Base-by-base conservation (phyloP, 2,888 invertebrate species). In the Tenthredo scrophulariae region DNA sequence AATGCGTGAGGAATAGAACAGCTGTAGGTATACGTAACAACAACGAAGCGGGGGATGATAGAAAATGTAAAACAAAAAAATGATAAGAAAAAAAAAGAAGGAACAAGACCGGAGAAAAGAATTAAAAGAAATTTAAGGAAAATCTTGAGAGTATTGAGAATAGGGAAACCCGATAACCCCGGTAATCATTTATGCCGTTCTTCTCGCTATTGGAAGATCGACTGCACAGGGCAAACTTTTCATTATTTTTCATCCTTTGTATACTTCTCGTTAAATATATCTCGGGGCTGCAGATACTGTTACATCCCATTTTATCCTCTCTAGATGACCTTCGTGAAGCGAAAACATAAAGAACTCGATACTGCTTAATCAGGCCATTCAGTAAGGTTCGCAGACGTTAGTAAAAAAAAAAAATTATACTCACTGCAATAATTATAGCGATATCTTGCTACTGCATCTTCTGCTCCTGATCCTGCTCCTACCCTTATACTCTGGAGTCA, bases 311-410 rank as follows among this genome's bases (percentile, higher is more conserved):
- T 74, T 29, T 74, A 74, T 74, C n/a, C 43, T 74, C 40, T 6
- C 72, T n/a, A 43, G n/a, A 43, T 43, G 72, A 74, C 72, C 72
- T 74, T 74, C n/a, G 72, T 22, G 43, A 43, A 43, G 72, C 26
- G 15, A 74, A 74, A 43, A 74, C 72, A 74, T 74, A 74, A 74
- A 37, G 72, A 74, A 74, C 72, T 74, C 43, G 72, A 74, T 74
- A 74, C 72, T 43, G 72, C 40, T 43, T 74, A 74, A 74, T 74
- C 43, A 43, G 72, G 72, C 33, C 70, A 37, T 70, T 70, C 33
- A 2, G 37, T 37, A 70, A 40, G 22, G 40, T 43, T 22, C 72
- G 37, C 40, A 40, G 26, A 67, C 13, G 33, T 67, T 67, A 5
- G 29, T 33, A 2, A 22, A 26, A 13, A 62, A 62, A 26, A 13